Percentiles rank a stretch among this genome's conserved stretches.
phyloP scores from a whole-genome alignment of 2,113 vertebrate genomes.

The Etheostoma spectabile region DNA sequence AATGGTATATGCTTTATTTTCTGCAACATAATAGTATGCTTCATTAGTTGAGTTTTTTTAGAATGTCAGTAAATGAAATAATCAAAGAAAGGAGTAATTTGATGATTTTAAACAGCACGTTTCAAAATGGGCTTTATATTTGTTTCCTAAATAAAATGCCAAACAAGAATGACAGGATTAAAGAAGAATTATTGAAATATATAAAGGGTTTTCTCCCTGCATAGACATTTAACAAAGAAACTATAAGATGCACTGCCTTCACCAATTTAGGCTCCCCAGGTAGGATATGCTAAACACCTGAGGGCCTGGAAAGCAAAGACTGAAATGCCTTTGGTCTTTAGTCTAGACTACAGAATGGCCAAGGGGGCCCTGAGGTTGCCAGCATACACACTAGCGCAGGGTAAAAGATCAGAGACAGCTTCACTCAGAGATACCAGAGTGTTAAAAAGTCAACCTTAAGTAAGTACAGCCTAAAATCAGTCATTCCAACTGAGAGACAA shows the following conservation, averaged over 20 bases:
- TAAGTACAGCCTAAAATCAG: constrained; percentile 18
- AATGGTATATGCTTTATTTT: not conserved
- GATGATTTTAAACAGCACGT: not conserved
- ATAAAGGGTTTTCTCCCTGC: not conserved
- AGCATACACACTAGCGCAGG: constrained; percentile 26
- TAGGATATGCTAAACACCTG: constrained; percentile 36
- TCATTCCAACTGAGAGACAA: constrained; percentile 17
- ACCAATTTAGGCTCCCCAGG: constrained; percentile 18
- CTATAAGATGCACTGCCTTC: constrained; percentile 24
- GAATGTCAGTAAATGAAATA: not conserved
- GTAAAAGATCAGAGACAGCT: constrained; percentile 52
- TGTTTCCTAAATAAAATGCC: not conserved
- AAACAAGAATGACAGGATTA: not conserved
- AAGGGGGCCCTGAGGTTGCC: constrained; percentile 36
- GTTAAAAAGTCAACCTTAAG: not conserved
- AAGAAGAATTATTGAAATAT: not conserved
- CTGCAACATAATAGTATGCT: not conserved
- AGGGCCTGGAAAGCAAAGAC: constrained; percentile 41
- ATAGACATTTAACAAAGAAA: not conserved
- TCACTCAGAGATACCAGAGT: constrained; percentile 15
- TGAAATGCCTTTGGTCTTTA: constrained; percentile 51
- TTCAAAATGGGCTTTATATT: too few relatives aligned
- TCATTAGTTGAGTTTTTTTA: not conserved
- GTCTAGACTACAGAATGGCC: constrained; percentile 39
- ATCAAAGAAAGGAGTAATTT: not conserved